These are phyloP conservation scores for Ptilorrhoa leucosticta DNA, from an alignment of 2,113 vertebrate genomes.

Conservation along the genomic window DNA sequence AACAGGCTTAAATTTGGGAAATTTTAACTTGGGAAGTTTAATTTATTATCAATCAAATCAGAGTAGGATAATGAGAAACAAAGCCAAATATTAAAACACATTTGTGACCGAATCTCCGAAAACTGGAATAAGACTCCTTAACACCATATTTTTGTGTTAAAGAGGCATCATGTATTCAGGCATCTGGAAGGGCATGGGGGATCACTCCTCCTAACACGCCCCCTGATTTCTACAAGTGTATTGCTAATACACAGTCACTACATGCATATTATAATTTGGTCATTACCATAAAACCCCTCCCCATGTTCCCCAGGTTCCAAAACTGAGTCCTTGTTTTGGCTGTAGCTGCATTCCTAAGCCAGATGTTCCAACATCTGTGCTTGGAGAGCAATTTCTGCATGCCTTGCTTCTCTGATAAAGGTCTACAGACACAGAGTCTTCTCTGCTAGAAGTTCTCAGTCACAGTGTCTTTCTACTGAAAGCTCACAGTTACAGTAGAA, in stretches of 20 bases:
- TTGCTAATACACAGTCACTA: neutral
- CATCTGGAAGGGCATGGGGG: neutral
- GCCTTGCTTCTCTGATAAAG: neutral
- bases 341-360: neutral
- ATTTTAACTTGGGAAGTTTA: neutral
- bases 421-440: neutral
- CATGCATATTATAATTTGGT: neutral
- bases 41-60: neutral
- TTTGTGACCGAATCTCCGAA: neutral
- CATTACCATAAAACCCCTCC: neutral
- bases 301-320: neutral
- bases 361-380: neutral
- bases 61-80: neutral
- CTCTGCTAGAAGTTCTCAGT: neutral
- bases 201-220: neutral
- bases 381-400: neutral
- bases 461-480: neutral
- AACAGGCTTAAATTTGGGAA: neutral
- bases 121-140: neutral
- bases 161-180: neutral
- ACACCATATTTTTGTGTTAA: no score
- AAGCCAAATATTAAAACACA: neutral
- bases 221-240: fast-evolving
- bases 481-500: neutral
- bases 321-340: neutral